phyloP scores from a whole-genome alignment of 2,888 invertebrate species.

The Plebejus anna region DNA sequence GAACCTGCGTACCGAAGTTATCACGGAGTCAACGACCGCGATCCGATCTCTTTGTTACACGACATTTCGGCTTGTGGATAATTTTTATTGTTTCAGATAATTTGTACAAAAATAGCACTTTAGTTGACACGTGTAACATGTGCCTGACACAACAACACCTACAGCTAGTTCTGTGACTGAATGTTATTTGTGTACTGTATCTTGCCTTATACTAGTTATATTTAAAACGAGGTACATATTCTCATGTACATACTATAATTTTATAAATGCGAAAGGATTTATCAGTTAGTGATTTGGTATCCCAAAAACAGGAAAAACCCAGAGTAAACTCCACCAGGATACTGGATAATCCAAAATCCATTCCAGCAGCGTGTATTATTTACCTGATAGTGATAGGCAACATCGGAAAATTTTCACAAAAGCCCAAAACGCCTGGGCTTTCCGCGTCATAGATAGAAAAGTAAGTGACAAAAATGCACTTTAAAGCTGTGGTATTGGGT shows the following conservation, averaged over 20 bases:
- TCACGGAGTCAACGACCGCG: conserved; percentile 46
- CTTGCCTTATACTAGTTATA: no score
- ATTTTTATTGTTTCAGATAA: conserved; percentile 12
- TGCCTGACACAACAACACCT: background rate
- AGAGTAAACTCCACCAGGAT: no score
- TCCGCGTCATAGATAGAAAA: no score
- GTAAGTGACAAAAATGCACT: no score
- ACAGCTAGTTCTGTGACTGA: background rate
- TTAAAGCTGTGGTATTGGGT: no score
- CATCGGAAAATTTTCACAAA: no score
- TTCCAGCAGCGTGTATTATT: no score
- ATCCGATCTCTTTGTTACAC: conserved; percentile 34
- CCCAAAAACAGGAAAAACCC: no score
- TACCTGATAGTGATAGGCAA: no score
- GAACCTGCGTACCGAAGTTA: conserved; percentile 39
- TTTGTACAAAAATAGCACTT: background rate
- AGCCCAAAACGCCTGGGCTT: no score
- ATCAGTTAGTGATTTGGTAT: background rate
- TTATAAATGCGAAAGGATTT: background rate
- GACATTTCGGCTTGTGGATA: background rate
- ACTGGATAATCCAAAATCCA: no score
- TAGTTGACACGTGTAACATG: background rate
- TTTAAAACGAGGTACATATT: background rate
- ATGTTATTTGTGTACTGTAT: no score
- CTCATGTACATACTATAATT: background rate